Conservation (phyloP, 2,113 vertebrate species). For the Ciconia stormi region DNA sequence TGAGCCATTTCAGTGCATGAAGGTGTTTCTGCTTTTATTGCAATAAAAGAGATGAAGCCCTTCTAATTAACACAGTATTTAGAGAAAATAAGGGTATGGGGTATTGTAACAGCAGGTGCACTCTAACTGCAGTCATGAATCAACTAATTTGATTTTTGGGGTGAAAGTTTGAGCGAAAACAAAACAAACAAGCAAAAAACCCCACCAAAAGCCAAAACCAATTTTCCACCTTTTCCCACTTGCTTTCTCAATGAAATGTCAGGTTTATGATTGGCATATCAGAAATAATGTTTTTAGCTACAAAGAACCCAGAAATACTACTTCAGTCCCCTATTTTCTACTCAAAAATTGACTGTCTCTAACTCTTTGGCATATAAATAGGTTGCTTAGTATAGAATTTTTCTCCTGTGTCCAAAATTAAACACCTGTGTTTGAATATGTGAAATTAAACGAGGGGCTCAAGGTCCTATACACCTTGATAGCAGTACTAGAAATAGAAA, state of each 20-base stretch:
- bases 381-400: background rate
- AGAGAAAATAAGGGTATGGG: background rate
- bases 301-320: background rate
- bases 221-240: background rate
- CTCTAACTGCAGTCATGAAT: background rate
- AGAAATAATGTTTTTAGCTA: background rate
- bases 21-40: background rate
- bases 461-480: background rate
- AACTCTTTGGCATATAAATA: background rate
- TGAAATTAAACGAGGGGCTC: background rate
- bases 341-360: background rate
- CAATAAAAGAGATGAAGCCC: background rate
- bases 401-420: background rate
- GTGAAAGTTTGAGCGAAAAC: background rate
- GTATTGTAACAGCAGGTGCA: background rate
- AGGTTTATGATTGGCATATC: background rate
- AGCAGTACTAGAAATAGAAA: background rate
- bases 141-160: background rate
- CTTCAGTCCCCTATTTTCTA: background rate
- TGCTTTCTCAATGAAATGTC: background rate
- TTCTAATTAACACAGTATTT: background rate
- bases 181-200: background rate
- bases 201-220: background rate
- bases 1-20: background rate
- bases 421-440: background rate